Evolutionary conservation across 2,797 vertebrate species (phyloP).

Genomic region (Hyperoplus lanceolatus): DNA sequence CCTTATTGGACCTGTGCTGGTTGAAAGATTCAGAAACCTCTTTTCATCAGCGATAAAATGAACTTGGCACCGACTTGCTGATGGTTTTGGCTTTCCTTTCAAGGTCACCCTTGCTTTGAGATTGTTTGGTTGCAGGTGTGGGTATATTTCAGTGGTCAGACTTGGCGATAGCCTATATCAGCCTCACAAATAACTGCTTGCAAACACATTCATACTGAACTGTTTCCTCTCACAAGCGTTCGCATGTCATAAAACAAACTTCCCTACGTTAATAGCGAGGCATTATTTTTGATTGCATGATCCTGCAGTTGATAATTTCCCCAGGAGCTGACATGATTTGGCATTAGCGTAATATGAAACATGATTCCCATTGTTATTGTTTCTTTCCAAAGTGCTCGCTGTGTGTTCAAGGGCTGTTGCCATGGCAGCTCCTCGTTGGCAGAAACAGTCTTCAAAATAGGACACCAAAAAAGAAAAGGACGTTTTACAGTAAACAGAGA

Average conservation of each 20-base stretch:
- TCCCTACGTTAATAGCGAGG: background rate
- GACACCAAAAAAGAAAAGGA: constrained; percentile 27
- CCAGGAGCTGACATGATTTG: constrained; percentile 27
- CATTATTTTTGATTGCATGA: constrained; percentile 24
- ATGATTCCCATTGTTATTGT: constrained; percentile 33
- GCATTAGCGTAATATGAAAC: constrained; percentile 13
- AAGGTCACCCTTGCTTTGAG: constrained; percentile 64
- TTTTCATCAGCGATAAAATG: constrained; percentile 75
- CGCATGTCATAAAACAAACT: background rate
- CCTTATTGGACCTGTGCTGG: constrained; percentile 42
- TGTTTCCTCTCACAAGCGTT: background rate
- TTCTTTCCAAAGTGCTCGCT: constrained; percentile 39
- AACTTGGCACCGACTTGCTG: constrained; percentile 52
- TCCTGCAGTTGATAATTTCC: constrained; percentile 9
- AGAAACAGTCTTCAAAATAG: constrained; percentile 38
- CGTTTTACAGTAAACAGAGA: constrained; percentile 9
- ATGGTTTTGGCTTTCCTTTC: constrained; percentile 59
- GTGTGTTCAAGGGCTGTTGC: constrained; percentile 57
- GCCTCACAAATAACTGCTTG: background rate
- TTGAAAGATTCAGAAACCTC: constrained; percentile 60
- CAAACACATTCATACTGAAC: background rate
- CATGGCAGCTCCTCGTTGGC: constrained; percentile 55
- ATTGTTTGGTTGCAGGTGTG: constrained; percentile 6
- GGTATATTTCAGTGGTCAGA: constrained; percentile 15
- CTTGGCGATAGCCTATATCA: constrained; percentile 4